phyloP scores from a whole-genome alignment of 2,888 invertebrate genomes.

The Zootermopsis nevadensis region DNA sequence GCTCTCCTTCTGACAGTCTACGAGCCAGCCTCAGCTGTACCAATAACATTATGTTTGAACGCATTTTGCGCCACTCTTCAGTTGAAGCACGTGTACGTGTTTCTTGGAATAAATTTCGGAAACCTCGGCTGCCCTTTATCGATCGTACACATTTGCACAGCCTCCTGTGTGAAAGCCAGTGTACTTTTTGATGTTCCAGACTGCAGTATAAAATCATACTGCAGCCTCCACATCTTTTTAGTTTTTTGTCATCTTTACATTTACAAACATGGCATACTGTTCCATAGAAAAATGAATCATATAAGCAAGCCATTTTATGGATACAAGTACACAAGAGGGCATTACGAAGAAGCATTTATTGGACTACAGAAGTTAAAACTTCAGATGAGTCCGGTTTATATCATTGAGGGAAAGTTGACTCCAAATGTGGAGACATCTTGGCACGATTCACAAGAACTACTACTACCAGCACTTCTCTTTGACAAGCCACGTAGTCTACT shows the following conservation, averaged over 20 bases:
- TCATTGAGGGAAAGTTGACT: too few species aligned
- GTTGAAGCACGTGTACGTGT: neutral
- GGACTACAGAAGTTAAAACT: too few species aligned
- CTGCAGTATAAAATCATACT: slow-evolving; percentile 5
- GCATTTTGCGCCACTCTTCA: slow-evolving; percentile 12
- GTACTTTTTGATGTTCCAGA: slow-evolving; percentile 13
- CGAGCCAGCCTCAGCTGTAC: neutral
- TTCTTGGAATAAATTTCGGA: neutral
- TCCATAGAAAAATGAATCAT: neutral
- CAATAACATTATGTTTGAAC: slow-evolving; percentile 2
- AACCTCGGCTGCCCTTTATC: neutral
- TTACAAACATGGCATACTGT: slow-evolving; percentile 19
- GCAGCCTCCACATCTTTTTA: slow-evolving; percentile 25
- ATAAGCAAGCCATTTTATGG: neutral
- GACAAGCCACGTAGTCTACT: too few species aligned
- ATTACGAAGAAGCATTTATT: too few species aligned
- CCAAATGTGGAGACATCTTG: too few species aligned
- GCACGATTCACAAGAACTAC: too few species aligned
- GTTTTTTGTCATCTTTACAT: neutral
- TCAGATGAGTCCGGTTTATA: too few species aligned
- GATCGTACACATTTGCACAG: slow-evolving; percentile 1
- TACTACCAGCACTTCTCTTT: too few species aligned
- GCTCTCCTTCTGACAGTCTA: slow-evolving; percentile 18
- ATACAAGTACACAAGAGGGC: too few species aligned
- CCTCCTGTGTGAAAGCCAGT: neutral